Percentiles rank a stretch among this genome's conserved stretches.
These are phyloP conservation scores for Psittacula echo DNA, from an alignment of 2,797 vertebrate species.

Conservation along the genomic window DNA sequence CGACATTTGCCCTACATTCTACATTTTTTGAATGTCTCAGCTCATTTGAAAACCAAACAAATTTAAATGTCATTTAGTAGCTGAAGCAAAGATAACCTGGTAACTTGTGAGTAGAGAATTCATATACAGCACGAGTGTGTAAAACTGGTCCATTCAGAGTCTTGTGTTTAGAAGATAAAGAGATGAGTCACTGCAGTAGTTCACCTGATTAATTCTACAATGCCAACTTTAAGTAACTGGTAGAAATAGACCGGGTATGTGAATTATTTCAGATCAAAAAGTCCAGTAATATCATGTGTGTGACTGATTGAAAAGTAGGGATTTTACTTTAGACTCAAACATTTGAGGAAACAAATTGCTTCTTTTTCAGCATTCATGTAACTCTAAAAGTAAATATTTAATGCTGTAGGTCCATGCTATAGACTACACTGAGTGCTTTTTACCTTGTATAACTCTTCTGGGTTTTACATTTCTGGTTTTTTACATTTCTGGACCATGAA, in stretches of 20 bases:
- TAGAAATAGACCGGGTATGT: neutral
- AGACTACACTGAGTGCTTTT: neutral
- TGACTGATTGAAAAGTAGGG: neutral
- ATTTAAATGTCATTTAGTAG: neutral
- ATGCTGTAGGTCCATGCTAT: neutral
- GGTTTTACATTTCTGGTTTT: neutral
- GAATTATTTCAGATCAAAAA: neutral
- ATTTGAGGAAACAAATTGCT: neutral
- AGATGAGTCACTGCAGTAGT: neutral
- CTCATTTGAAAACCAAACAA: neutral
- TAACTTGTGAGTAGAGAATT: fast-evolving
- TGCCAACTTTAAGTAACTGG: neutral
- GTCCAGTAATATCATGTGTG: neutral
- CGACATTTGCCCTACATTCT: neutral
- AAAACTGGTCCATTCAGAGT: neutral
- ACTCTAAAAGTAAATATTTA: neutral
- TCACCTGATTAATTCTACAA: neutral
- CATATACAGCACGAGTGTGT: neutral
- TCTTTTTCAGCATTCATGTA: neutral
- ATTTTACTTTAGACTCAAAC: neutral
- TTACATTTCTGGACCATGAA: neutral
- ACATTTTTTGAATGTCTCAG: neutral
- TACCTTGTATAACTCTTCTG: neutral
- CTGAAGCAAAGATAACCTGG: neutral
- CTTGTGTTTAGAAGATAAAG: neutral